Evolutionary conservation across 2,113 vertebrate genomes (phyloP), one percentile per base, ranked within the genome.

Genomic region (Aphyosemion australe): DNA sequence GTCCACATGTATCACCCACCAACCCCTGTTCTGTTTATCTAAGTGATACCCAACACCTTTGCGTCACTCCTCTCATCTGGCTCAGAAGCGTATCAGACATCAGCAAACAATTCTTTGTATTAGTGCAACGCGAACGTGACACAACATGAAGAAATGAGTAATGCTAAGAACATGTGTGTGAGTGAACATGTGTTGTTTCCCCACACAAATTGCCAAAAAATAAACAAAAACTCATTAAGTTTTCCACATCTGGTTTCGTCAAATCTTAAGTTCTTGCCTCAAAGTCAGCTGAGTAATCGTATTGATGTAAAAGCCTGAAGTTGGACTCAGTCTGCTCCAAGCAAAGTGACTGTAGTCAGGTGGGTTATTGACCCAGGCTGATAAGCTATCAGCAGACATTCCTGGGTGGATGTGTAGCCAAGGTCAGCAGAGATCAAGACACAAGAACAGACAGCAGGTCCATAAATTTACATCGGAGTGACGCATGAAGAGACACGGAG

Each of bases 381-480:
- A 89, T 89, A 87, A 64, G 60, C 49, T 80, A 85, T 82, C 83
- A 69, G 69, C 12, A 15, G 52, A 58, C 87, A 84, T 88, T 87
- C 78, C 76, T 61, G 62, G 49, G 73, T 68, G 63, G 74, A 63
- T 47, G 59, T 71, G 69, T 56, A 48, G 60, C 65, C 73, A 76
- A 74, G 83, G 83, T 78, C 70, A 56, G 46, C 54, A 46, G 59
- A 59, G 56, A 81, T 72, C 55, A 65, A 78, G 66, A 66, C 58
- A 66, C 43, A 32, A 18, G 41, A 72, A 56, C 56, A 6, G 53
- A 41, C 53, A 63, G 34, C 63, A 21, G 66, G 58, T 75, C 60
- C 65, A 58, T 71, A 69, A 65, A 82, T 51, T 69, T 50, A 61
- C 52, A 60, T n/a, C 1, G 2, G 34, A 76, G 51, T 83, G 85